Evolutionary conservation across 2,797 vertebrate genomes (phyloP).

Genomic region (Babyrousa celebensis): DNA sequence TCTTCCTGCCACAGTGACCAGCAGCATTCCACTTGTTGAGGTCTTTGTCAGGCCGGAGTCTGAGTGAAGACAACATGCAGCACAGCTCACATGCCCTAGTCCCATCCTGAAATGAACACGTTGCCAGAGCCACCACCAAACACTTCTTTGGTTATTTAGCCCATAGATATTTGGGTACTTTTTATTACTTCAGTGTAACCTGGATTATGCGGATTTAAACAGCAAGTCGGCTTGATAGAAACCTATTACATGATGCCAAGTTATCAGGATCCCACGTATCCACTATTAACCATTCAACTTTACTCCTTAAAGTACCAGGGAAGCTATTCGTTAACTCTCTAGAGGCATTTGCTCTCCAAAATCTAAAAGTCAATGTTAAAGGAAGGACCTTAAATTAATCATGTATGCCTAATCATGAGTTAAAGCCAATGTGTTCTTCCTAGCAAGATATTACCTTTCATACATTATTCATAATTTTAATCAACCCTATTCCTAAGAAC

Average conservation of each 20-base stretch:
- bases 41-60: not conserved
- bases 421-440: constrained; percentile 68
- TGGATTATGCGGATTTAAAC: constrained; percentile 15
- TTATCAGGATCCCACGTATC: not conserved
- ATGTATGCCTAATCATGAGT: constrained; percentile 5
- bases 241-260: not conserved
- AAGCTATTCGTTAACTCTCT: constrained; percentile 44
- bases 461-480: constrained; percentile 73
- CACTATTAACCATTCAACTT: not conserved
- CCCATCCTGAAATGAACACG: not conserved
- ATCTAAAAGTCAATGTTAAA: constrained; percentile 30
- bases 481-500: constrained; percentile 56
- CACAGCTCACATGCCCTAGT: not conserved
- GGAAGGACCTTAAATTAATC: constrained; percentile 12
- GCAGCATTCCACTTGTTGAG: not conserved
- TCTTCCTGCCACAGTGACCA: not conserved
- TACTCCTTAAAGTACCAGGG: not conserved
- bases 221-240: constrained; percentile 11
- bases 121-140: not conserved
- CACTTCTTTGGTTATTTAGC: not conserved
- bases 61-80: not conserved
- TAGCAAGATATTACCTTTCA: constrained; percentile 54
- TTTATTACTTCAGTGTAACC: not conserved
- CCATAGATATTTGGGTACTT: not conserved
- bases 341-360: constrained; percentile 1